Evolutionary conservation across 2,113 vertebrate genomes (phyloP).

Genomic region (Heterotis niloticus): DNA sequence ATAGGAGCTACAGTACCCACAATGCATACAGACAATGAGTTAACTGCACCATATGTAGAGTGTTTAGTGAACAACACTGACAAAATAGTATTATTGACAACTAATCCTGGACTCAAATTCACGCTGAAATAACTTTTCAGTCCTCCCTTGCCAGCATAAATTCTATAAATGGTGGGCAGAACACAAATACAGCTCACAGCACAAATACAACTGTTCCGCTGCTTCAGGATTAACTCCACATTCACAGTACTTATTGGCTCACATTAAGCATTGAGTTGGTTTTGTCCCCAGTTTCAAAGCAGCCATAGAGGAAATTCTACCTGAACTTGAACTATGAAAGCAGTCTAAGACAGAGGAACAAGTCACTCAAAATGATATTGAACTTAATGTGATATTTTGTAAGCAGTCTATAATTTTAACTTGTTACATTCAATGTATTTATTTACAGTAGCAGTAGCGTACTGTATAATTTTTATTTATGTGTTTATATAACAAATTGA

Average conservation of each 20-base stretch:
- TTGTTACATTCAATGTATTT: too few relatives aligned
- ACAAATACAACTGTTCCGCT: background rate
- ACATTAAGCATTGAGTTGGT: conserved; percentile 1
- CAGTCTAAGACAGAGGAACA: background rate
- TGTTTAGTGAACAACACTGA: too few relatives aligned
- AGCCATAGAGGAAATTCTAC: background rate
- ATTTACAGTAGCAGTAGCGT: too few relatives aligned
- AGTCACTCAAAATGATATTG: too few relatives aligned
- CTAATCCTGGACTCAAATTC: background rate
- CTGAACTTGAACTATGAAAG: background rate
- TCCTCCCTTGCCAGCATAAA: background rate
- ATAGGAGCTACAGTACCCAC: too few relatives aligned
- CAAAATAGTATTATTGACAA: background rate
- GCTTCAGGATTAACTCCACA: background rate
- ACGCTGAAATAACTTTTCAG: background rate
- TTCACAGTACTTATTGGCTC: conserved; percentile 1
- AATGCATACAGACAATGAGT: too few relatives aligned
- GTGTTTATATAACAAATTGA: too few relatives aligned
- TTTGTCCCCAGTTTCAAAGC: background rate
- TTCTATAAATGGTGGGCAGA: background rate
- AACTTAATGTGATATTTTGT: too few relatives aligned
- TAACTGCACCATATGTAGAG: too few relatives aligned
- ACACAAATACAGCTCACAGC: background rate
- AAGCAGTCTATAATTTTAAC: too few relatives aligned
- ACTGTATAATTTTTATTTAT: too few relatives aligned